These are phyloP conservation scores for Deroptyus accipitrinus DNA, from an alignment of 2,113 vertebrate species.

Conservation along the genomic window DNA sequence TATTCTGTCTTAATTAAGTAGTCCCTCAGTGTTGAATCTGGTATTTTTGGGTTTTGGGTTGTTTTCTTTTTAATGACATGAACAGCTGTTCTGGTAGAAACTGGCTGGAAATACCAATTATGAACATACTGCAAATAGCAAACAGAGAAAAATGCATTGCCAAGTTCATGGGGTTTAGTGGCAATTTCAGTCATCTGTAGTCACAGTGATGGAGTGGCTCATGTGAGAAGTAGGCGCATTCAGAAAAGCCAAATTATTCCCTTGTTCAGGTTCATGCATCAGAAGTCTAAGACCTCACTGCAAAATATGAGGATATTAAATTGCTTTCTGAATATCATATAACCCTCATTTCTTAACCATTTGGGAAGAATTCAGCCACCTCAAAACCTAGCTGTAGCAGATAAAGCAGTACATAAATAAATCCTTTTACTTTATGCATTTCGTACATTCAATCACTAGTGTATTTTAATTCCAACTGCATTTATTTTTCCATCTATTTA, in stretches of 20 bases:
- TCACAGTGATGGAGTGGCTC: constrained; percentile 11
- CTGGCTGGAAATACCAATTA: constrained; percentile 13
- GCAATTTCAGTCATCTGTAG: constrained; percentile 21
- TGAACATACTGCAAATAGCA: constrained; percentile 10
- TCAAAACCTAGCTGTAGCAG: constrained; percentile 19
- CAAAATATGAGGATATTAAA: neutral
- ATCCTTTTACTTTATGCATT: neutral
- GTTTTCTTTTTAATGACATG: neutral
- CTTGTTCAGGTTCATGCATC: neutral
- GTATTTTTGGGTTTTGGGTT: neutral
- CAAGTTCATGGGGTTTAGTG: constrained; percentile 3
- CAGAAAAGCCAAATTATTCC: constrained; percentile 16
- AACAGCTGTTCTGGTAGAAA: constrained; percentile 24
- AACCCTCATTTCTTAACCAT: neutral
- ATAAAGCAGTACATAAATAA: constrained; percentile 20
- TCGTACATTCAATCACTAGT: neutral
- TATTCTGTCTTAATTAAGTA: neutral
- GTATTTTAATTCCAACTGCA: constrained; percentile 4
- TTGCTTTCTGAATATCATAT: neutral
- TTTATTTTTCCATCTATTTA: constrained; percentile 35
- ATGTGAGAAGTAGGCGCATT: neutral
- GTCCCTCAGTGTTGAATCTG: neutral
- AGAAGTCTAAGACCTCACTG: neutral
- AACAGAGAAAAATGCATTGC: constrained; percentile 9
- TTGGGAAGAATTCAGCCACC: constrained; percentile 1